Evolutionary conservation across 2,797 vertebrate genomes (phyloP).

Genomic region (Hapalemur alaotrensis): DNA sequence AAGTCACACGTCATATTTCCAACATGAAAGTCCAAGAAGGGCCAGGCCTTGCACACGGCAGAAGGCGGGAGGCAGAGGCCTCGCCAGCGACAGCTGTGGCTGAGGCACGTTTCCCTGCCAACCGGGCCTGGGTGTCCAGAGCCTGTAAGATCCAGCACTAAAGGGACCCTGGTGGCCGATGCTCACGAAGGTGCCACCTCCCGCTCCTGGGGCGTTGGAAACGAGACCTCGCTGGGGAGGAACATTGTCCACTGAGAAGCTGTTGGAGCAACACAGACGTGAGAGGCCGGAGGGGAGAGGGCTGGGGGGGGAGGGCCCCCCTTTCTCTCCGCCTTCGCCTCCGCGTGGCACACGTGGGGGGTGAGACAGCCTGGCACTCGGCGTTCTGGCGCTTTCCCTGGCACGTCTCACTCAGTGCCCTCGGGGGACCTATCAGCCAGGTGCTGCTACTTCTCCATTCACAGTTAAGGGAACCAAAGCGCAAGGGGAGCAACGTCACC

Average conservation of each 20-base stretch:
- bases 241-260: background rate
- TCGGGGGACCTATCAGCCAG: background rate
- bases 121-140: background rate
- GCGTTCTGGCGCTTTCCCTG: background rate
- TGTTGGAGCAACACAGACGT: background rate
- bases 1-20: constrained; percentile 79
- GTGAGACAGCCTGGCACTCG: background rate
- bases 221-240: background rate
- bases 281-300: background rate
- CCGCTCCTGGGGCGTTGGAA: background rate
- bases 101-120: background rate
- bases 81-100: background rate
- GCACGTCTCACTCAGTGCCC: background rate
- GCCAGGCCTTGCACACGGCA: fast-evolving
- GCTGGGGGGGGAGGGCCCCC: background rate
- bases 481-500: background rate
- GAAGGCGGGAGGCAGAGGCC: background rate
- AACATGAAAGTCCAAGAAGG: background rate
- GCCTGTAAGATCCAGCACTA: background rate
- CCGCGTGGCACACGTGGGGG: background rate
- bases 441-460: background rate
- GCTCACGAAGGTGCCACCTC: background rate
- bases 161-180: background rate
- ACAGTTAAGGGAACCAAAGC: constrained; percentile 17
- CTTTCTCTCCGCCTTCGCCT: background rate